A percentile compares a stretch with the other conserved stretches of the same genome.
These are phyloP conservation scores for Ariopsis seemanni DNA, from an alignment of 2,113 vertebrate species.

Conservation along the genomic window DNA sequence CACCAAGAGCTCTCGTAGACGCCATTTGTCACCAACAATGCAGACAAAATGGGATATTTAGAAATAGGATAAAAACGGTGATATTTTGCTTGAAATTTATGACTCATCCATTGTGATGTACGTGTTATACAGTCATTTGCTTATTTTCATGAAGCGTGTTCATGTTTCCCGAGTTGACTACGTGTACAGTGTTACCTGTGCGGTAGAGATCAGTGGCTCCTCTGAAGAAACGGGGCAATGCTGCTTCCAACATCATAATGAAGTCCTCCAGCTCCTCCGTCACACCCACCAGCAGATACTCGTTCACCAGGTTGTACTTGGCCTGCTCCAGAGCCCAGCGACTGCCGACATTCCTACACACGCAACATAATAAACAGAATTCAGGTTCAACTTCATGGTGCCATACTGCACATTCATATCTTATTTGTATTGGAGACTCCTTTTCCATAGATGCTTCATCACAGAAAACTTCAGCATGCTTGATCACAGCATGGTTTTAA, in stretches of 20 bases:
- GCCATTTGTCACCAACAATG: background rate
- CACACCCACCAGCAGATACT: conserved; percentile 96
- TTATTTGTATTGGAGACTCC: background rate
- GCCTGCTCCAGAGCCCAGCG: conserved; percentile 99
- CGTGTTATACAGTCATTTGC: background rate
- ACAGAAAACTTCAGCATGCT: background rate
- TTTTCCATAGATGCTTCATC: background rate
- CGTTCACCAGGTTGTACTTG: conserved; percentile 97
- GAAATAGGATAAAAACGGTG: background rate
- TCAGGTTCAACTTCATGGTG: conserved; percentile 85
- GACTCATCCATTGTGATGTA: background rate
- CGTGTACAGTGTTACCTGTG: conserved; percentile 81
- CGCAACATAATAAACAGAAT: conserved; percentile 68
- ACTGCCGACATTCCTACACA: conserved; percentile 96
- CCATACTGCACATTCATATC: background rate
- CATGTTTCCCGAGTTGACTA: background rate
- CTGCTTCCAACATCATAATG: conserved; percentile 96
- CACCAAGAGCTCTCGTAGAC: background rate
- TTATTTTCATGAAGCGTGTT: background rate
- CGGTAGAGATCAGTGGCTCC: conserved; percentile 95
- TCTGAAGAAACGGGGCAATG: conserved; percentile 96
- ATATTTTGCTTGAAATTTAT: background rate
- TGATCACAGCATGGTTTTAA: background rate
- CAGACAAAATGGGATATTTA: background rate
- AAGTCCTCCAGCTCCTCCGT: conserved; percentile 99